Percentiles rank a stretch among this genome's conserved stretches.
Conservation (phyloP, 1,140 invertebrate species). For the Ooceraea biroi region DNA sequence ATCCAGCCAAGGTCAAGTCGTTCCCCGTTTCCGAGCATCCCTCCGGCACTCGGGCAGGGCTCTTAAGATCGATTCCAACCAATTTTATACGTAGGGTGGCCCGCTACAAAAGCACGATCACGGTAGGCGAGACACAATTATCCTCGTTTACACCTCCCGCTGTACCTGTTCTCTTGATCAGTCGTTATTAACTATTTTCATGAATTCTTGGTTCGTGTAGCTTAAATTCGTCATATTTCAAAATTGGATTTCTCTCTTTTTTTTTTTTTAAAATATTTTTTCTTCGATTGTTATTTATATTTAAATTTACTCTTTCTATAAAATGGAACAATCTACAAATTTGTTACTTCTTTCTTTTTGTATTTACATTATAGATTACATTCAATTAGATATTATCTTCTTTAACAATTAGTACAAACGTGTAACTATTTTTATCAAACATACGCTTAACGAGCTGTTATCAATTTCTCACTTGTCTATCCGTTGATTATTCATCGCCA, state of each 20-base stretch:
- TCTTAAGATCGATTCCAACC: conserved; percentile 77
- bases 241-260: not conserved
- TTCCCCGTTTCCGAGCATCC: conserved; percentile 81
- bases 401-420: conserved; percentile 6
- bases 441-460: conserved; percentile 31
- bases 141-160: conserved; percentile 41
- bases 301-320: too few relatives aligned
- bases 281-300: not conserved
- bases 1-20: conserved; percentile 87
- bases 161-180: not conserved
- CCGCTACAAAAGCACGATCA: conserved; percentile 57
- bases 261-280: not conserved
- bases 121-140: conserved; percentile 62
- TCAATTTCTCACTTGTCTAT: conserved; percentile 35
- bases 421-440: conserved; percentile 29
- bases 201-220: not conserved
- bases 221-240: too few relatives aligned
- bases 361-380: too few relatives aligned
- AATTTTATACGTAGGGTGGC: conserved; percentile 74
- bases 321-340: too few relatives aligned
- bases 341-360: too few relatives aligned
- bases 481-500: conserved; percentile 56
- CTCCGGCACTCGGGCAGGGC: conserved; percentile 68
- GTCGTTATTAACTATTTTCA: conserved; percentile 20
- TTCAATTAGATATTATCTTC: not conserved